Evolutionary conservation across 2,797 vertebrate genomes (phyloP), one percentile per base, ranked within the genome.

Genomic region (Myotis findleyi): DNA sequence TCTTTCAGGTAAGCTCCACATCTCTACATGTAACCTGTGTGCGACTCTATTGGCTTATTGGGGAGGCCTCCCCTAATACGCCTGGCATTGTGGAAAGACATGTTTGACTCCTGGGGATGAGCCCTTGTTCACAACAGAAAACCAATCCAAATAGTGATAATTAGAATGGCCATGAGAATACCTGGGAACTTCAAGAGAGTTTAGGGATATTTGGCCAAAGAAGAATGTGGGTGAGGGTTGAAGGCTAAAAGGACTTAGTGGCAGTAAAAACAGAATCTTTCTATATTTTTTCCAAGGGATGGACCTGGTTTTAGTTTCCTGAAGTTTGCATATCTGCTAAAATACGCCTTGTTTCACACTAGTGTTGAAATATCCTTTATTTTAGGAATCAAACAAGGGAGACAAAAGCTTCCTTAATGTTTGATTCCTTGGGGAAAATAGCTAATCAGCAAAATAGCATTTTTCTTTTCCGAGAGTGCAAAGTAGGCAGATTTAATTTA

Each of bases 401-500:
- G 92, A 93, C 83, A 93, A 89, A 96, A 96, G 36, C 80, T 93
- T 69, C 55, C 84, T 91, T 89, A 91, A 95, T 95, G 79, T 96
- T 76, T 85, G 93, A 96, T 91, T 93, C 81, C 68, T 95, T 25
- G 25, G 92, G 69, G 85, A 96, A 95, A 97, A 92, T 76, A 86
- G 76, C 92, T 95, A 90, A 97, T 97, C 95, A 97, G 93, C 57
- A 95, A 94, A 91, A 69, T 27, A 84, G 59, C 76, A 25, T 87
- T 88, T 95, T 96, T n/a, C 41, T 73, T 92, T 94, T 55, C 18
- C n/a, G 53, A 27, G 59, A 90, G 71, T 49, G 49, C 71, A 71
- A 59, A 66, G 44, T 59, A 77, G 62, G 71, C 89, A 94, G 95
- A 96, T 94, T 97, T 96, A 96, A 95, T 97, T 95, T 95, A 91